Evolutionary conservation across 2,888 invertebrate species (phyloP).

Genomic region (Nephrotoma appendiculata): DNA sequence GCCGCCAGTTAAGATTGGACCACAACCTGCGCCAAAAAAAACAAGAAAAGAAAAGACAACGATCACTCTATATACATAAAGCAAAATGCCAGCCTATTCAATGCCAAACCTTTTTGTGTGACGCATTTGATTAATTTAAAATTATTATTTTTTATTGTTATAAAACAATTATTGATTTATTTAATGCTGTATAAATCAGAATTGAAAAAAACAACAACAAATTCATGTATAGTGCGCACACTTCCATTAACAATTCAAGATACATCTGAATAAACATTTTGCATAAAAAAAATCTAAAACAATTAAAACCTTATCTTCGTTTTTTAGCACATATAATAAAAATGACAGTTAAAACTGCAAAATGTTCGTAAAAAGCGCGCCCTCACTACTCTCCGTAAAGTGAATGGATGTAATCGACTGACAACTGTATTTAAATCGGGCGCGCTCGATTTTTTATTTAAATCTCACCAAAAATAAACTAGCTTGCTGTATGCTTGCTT

Average conservation of each 20-base stretch:
- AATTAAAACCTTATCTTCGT: not conserved
- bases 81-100: not conserved
- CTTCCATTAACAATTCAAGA: not conserved
- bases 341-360: not conserved
- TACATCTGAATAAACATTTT: not conserved
- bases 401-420: not conserved
- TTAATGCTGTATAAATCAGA: not conserved
- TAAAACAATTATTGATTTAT: not conserved
- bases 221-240: not conserved
- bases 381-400: not conserved
- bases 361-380: not conserved
- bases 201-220: not conserved
- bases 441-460: not conserved
- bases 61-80: not conserved
- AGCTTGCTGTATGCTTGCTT: too few species aligned
- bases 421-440: not conserved
- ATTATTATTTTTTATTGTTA: not conserved
- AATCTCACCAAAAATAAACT: not conserved
- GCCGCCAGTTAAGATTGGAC: not conserved
- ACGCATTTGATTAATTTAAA: not conserved
- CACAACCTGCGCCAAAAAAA: not conserved
- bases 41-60: not conserved
- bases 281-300: not conserved
- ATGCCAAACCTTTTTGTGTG: not conserved
- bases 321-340: not conserved